Conservation (phyloP, 2,113 vertebrate species). For the Eclectus roratus region DNA sequence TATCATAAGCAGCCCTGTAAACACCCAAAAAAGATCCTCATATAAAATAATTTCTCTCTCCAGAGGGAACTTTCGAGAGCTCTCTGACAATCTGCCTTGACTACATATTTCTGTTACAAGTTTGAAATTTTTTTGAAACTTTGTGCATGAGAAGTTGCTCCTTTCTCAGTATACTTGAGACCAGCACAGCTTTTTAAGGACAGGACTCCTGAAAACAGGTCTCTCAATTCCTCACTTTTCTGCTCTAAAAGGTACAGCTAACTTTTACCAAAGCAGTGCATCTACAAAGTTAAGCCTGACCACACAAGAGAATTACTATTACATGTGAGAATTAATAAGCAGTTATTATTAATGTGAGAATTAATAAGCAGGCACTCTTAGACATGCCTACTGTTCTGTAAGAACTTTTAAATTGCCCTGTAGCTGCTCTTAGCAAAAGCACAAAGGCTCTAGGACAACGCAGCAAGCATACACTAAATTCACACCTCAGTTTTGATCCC, state of each 20-base stretch:
- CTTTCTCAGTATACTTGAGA: background rate
- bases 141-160: rapidly evolving
- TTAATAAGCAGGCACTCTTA: background rate
- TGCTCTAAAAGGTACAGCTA: background rate
- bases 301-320: background rate
- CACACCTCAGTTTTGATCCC: background rate
- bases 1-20: constrained; percentile 89
- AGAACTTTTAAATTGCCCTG: background rate
- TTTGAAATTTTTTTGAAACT: background rate
- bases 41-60: background rate
- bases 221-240: background rate
- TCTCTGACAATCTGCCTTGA: background rate
- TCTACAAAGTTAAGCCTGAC: background rate
- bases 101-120: background rate
- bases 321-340: rapidly evolving
- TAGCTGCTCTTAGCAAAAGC: background rate
- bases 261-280: background rate
- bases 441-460: background rate
- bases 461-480: rapidly evolving
- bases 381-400: rapidly evolving
- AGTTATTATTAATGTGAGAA: rapidly evolving
- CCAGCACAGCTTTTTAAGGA: background rate
- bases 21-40: background rate
- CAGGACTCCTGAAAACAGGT: background rate
- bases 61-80: background rate